phyloP scores from a whole-genome alignment of 2,888 invertebrate species.

The Agonopterix subpropinquella region DNA sequence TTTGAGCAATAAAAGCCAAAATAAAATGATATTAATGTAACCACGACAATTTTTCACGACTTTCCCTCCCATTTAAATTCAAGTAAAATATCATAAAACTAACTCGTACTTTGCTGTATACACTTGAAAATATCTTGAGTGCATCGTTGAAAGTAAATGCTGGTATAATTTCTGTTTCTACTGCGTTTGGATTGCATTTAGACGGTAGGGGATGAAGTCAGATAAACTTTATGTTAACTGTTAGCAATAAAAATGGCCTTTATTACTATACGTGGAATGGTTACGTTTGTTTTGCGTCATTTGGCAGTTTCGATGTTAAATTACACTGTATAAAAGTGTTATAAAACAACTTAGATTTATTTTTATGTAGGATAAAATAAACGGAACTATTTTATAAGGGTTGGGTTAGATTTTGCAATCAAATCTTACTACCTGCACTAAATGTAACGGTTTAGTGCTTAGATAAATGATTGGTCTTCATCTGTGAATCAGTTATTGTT shows the following conservation, averaged over 20 bases:
- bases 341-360: not conserved
- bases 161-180: conserved; percentile 63
- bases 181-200: conserved; percentile 70
- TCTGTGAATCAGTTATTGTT: no score
- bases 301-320: conserved; percentile 38
- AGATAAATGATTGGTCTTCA: no score
- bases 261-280: conserved; percentile 71
- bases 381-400: no score
- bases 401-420: no score
- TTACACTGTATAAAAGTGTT: conserved; percentile 12
- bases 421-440: no score
- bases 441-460: no score
- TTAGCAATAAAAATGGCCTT: conserved; percentile 71
- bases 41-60: no score
- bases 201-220: conserved; percentile 64
- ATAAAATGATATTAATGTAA: no score
- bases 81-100: conserved; percentile 7
- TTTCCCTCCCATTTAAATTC: no score
- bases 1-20: no score
- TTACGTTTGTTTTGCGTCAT: conserved; percentile 53
- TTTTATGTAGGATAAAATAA: no score
- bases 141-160: conserved; percentile 72
- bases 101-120: conserved; percentile 38
- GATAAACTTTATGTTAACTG: conserved; percentile 70
- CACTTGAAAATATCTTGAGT: conserved; percentile 63